These are phyloP conservation scores for Tortrix viridana DNA, from an alignment of 2,888 invertebrate species.

Conservation along the genomic window DNA sequence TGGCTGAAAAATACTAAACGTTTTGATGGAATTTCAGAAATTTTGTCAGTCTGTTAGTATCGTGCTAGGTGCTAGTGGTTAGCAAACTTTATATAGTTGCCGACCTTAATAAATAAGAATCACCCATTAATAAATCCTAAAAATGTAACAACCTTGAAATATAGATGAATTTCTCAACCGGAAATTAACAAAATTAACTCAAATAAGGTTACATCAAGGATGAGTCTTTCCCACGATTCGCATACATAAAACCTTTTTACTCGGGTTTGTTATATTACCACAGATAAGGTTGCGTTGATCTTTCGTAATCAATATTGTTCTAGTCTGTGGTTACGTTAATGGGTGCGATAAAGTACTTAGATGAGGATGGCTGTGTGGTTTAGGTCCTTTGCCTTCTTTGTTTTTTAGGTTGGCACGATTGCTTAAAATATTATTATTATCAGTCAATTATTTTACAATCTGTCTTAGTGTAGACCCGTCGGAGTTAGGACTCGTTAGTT, in stretches of 20 bases:
- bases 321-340: slow-evolving; percentile 22
- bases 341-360: slow-evolving; percentile 11
- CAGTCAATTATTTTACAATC: too few relatives aligned
- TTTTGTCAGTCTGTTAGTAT: too few relatives aligned
- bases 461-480: too few relatives aligned
- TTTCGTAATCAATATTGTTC: slow-evolving; percentile 27
- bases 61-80: too few relatives aligned
- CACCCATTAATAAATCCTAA: too few relatives aligned
- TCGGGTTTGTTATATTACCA: slow-evolving; percentile 20
- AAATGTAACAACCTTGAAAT: slow-evolving; percentile 13
- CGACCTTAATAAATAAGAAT: too few relatives aligned
- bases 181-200: slow-evolving; percentile 34
- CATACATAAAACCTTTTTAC: slow-evolving; percentile 22
- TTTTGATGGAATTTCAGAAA: too few relatives aligned
- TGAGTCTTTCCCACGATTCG: slow-evolving; percentile 22
- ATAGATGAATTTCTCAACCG: slow-evolving; percentile 15
- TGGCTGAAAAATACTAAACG: too few relatives aligned
- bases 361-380: slow-evolving; percentile 5
- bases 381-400: slow-evolving; percentile 6
- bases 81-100: too few relatives aligned
- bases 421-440: too few relatives aligned
- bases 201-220: slow-evolving; percentile 33
- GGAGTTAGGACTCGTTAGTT: too few relatives aligned
- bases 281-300: slow-evolving; percentile 29
- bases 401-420: not conserved